These are phyloP conservation scores for Sitta europaea DNA, from an alignment of 2,113 vertebrate genomes.

Conservation along the genomic window DNA sequence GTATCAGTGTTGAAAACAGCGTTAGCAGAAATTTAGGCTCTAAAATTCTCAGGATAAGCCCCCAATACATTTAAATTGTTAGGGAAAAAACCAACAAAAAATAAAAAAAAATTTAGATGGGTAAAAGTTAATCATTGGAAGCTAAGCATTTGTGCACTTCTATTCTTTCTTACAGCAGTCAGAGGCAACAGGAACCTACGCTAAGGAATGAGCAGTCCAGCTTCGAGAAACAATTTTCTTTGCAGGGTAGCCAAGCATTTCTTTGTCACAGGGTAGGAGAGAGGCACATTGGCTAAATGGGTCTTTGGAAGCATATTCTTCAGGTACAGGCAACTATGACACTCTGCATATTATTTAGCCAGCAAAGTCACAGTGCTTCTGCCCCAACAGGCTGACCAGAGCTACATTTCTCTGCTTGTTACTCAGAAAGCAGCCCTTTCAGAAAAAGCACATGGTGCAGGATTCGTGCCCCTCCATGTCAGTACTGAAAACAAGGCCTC, in stretches of 20 bases:
- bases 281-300: not conserved
- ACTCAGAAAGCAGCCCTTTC: not conserved
- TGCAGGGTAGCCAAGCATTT: not conserved
- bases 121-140: slow-evolving; percentile 79
- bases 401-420: not conserved
- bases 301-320: not conserved
- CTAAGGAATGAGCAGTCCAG: slow-evolving; percentile 45
- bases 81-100: slow-evolving; percentile 38
- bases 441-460: not conserved
- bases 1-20: slow-evolving; percentile 74
- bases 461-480: not conserved
- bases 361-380: not conserved
- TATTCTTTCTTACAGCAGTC: slow-evolving; percentile 82
- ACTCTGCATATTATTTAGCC: not conserved
- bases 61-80: slow-evolving; percentile 72
- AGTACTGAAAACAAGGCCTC: not conserved
- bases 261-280: not conserved
- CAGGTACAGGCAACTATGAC: not conserved
- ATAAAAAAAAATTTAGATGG: slow-evolving; percentile 72
- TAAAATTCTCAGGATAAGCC: slow-evolving; percentile 70
- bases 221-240: slow-evolving; percentile 19
- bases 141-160: slow-evolving; percentile 81
- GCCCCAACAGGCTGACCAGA: not conserved
- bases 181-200: slow-evolving; percentile 64
- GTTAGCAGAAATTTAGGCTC: slow-evolving; percentile 73